These are phyloP conservation scores for Passerculus sandwichensis DNA, from an alignment of 2,797 vertebrate species.

Conservation along the genomic window DNA sequence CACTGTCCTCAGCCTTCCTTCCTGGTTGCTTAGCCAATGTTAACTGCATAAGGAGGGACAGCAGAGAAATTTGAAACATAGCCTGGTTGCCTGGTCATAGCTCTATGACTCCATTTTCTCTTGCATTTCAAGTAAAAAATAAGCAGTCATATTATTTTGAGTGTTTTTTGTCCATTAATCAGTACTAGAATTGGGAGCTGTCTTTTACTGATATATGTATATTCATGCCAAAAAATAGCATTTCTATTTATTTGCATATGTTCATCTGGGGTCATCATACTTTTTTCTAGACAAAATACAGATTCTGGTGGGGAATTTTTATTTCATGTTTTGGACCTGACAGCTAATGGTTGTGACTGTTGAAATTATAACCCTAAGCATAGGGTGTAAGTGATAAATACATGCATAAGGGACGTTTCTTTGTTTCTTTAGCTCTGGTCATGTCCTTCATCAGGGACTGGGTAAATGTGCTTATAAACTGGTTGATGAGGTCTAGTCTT, in stretches of 20 bases:
- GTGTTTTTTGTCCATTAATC: rapidly evolving
- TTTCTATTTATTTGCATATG: neutral
- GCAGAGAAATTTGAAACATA: neutral
- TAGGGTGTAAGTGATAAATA: neutral
- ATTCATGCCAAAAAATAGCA: neutral
- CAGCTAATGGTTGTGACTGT: neutral
- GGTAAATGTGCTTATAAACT: neutral
- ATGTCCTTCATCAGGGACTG: neutral
- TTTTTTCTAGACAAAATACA: neutral
- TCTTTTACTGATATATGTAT: neutral
- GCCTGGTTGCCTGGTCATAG: neutral
- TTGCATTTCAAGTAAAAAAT: neutral
- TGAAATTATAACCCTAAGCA: neutral
- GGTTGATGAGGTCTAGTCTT: neutral
- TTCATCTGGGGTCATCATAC: neutral
- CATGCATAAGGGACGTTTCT: neutral
- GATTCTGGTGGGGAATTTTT: neutral
- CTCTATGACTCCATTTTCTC: neutral
- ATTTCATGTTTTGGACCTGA: neutral
- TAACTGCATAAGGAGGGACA: neutral
- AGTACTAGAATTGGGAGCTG: rapidly evolving
- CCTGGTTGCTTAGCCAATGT: neutral
- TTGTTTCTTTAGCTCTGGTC: neutral
- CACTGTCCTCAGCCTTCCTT: neutral
- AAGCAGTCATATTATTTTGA: neutral